Base-by-base conservation (phyloP, 2,888 invertebrate species). In the Tachina fera region DNA sequence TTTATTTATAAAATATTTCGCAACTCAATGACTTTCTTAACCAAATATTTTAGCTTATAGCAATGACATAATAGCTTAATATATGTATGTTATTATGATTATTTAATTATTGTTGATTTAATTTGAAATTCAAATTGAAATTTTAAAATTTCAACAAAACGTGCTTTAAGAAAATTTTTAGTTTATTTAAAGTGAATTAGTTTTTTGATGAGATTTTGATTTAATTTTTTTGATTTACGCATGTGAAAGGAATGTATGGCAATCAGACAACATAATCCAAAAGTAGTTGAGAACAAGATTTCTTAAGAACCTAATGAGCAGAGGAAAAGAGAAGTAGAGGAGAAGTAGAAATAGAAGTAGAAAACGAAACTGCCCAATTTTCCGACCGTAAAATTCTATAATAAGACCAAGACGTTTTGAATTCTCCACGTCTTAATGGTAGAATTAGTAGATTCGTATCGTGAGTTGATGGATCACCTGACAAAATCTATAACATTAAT, bases 11-110 rank as follows among this genome's bases (percentile, higher is more conserved):
- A 60, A 31, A 58, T 45, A 58, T 45, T 45, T 56, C n/a, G 11
- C 51, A 53, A 51, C 51, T 45, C 58, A 58, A 72, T 58, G n/a
- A 45, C 71, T 45, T 47, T 60, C 3, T n/a, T 41, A 60, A 11
- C 43, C 14, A 31, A 72, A 47, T 11, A 39, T 63, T 19, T 19
- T 13, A 53, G 49, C 49, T 49, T 31, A 67, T 49, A 31, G 5
- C 49, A n/a, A n/a, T 43, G 47, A 49, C 49, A 31, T 49, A 67
- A 47, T 49, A n/a, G 8, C 49, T 31, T 8, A 6, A 22, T 31
- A 9, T 47, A 47, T 65, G 19, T 47, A 47, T 65, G 19, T 9
- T 39, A 31, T 31, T 31, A n/a, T 65, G 9, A 65, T 31, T n/a
- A 14, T 13, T 49, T 49, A 19, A 31, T 47, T 67, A 22, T 13